Evolutionary conservation across 2,113 vertebrate genomes (phyloP).

Genomic region (Ranitomeya imitator): DNA sequence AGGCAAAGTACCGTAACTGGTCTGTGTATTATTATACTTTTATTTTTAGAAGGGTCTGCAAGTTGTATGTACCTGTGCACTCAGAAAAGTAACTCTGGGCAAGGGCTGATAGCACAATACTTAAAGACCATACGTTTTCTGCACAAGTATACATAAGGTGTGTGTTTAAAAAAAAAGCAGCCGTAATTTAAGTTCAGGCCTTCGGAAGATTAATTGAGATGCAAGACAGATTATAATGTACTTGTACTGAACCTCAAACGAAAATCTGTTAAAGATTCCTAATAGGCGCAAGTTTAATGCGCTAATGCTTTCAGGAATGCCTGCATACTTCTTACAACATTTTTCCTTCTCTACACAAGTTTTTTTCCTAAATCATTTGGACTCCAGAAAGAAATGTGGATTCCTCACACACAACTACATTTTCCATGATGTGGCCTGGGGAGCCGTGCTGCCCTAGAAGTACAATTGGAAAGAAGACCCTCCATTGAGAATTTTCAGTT

Average conservation of each 20-base stretch:
- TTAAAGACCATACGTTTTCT: neutral
- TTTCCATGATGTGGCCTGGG: neutral
- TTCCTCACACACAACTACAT: neutral
- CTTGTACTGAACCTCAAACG: constrained; percentile 10
- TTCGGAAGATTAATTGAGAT: neutral
- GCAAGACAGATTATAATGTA: constrained; percentile 32
- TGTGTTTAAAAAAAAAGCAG: neutral
- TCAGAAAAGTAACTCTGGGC: neutral
- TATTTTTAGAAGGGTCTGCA: constrained; percentile 25
- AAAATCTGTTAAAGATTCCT: constrained; percentile 1
- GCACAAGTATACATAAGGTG: neutral
- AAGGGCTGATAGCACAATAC: neutral
- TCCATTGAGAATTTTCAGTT: neutral
- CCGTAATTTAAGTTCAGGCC: neutral
- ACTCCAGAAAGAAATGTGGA: neutral
- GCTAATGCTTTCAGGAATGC: constrained; percentile 33
- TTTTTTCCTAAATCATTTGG: constrained; percentile 11
- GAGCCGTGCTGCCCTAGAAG: neutral
- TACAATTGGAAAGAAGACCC: neutral
- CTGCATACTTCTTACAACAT: constrained; percentile 4
- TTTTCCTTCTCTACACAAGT: neutral
- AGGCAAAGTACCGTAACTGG: neutral
- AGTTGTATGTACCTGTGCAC: neutral
- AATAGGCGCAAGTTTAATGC: constrained; percentile 19
- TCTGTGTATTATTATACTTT: constrained; percentile 10